Base-by-base conservation (phyloP, 2,888 invertebrate species). In the Saturnia pavonia region DNA sequence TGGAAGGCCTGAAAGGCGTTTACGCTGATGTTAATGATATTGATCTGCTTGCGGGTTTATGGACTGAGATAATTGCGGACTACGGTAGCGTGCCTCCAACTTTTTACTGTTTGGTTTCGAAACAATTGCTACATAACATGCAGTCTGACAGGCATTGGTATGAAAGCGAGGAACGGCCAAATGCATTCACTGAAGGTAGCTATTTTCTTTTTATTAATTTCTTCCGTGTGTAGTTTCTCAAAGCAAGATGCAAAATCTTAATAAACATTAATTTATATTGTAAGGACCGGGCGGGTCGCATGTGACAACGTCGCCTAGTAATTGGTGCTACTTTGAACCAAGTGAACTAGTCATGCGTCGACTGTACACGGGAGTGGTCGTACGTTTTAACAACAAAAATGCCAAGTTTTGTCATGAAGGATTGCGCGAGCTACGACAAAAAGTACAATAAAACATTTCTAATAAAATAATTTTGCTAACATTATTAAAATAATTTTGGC, bases 41-140 rank as follows among this genome's bases (percentile, higher is more conserved):
- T 69, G 98, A 98, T 88, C 91, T 98, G 48, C 96, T 97, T 96
- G 96, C 96, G 42, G 98, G 97, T 27, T 96, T 97, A 60, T 97
- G 98, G 70, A 96, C 97, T 0, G 98, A 98, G 85, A 94, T 95
- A 71, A 96, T 96, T 0, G 91, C 97, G 69, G 96, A 96, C 2
- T 97, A 96, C 60, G 96, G 97, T 69, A 96, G 96, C 95, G 94
- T 98, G 51, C 98, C 98, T 25, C 97, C 97, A 0, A 97, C 97
- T 27, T 97, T 98, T 82, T 97, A 97, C 72, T 98, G 98, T 82
- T 93, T 98, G 73, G 96, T 98, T 77, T 97, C 96, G 12, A 96
- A 97, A 25, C 97, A 98, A 87, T 96, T 97, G 89, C 96, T 96
- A 79, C 96, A 96, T 80, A 93, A 96, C 4, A 94, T 97, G 75